Conservation (phyloP, 2,888 invertebrate genomes). For the Tenthredo amoena region DNA sequence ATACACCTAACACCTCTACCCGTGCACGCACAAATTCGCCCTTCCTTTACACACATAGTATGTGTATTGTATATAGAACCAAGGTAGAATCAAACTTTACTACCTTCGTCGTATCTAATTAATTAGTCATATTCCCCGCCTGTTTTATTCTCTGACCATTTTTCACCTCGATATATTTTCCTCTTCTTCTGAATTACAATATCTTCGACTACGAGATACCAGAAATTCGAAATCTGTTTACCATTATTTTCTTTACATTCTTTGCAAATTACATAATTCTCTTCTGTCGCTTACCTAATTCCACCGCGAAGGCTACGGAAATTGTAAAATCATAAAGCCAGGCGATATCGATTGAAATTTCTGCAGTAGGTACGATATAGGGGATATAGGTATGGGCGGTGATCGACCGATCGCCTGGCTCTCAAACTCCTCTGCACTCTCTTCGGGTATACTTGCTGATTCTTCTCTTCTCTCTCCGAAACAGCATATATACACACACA, state of each 20-base stretch:
- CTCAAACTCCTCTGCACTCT: background rate
- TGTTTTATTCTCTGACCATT: too few relatives aligned
- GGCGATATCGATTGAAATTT: slow-evolving; percentile 36
- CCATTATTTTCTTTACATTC: too few relatives aligned
- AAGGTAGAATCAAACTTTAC: background rate
- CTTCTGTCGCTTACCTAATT: background rate
- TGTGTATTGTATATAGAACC: too few relatives aligned
- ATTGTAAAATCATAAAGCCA: background rate
- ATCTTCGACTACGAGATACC: too few relatives aligned
- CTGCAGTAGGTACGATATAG: background rate
- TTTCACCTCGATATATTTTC: too few relatives aligned
- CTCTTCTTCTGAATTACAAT: too few relatives aligned
- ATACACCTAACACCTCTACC: background rate
- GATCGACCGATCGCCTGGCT: slow-evolving; percentile 34
- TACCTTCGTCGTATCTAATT: background rate
- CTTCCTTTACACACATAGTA: too few relatives aligned
- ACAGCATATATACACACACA: background rate
- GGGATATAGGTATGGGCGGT: slow-evolving; percentile 7
- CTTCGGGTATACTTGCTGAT: background rate
- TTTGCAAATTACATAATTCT: background rate
- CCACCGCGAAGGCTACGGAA: background rate
- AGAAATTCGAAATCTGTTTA: too few relatives aligned
- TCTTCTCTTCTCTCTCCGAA: background rate
- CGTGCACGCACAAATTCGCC: background rate
- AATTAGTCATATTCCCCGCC: background rate